Base-by-base conservation (phyloP, 2,797 vertebrate species). In the Eulemur albifrons region DNA sequence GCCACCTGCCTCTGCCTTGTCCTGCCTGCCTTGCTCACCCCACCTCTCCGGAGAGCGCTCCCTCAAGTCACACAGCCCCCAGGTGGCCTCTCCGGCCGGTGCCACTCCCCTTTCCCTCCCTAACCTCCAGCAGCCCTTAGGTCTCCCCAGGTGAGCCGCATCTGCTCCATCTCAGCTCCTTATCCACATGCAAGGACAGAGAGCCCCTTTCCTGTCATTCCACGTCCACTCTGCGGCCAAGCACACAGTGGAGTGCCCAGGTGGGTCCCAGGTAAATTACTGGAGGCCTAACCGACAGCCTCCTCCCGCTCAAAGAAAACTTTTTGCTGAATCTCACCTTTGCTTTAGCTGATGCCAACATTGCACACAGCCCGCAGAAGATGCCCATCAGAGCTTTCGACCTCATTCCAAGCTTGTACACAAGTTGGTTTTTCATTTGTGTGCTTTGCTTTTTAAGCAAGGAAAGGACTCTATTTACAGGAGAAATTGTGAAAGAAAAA, bases 381-480 rank as follows among this genome's bases (percentile, higher is more conserved):
- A 83, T 52, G 57, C 76, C 52, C 54, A 0, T 21, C 0, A 4
- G 83, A 73, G 21, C n/a, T 20, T 81, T 77, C 76, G 25, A 2
- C 72, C n/a, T 67, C 52, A 88, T 92, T 92, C 76, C 81, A 93
- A 57, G 69, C 93, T 96, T 95, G 91, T 85, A 95, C 77, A 93
- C 13, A 0, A 77, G 30, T 0, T 98, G 85, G 92, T 97, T 98
- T 97, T 65, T 88, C 94, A 59, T 32, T 95, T 63, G 48, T 76
- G 82, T 85, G 57, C 21, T 54, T 92, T 77, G 75, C 75, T 79
- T 96, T 84, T 96, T 38, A 90, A 95, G 45, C 67, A 80, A 94
- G 63, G 88, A 85, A 23, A 69, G 81, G 38, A 86, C 86, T 97
- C 96, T 98, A 61, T 97, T 97, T 97, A 96, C 82, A 97, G 95